These are phyloP conservation scores for Leucophenga maculata DNA, from an alignment of 2,888 invertebrate species.

Conservation along the genomic window DNA sequence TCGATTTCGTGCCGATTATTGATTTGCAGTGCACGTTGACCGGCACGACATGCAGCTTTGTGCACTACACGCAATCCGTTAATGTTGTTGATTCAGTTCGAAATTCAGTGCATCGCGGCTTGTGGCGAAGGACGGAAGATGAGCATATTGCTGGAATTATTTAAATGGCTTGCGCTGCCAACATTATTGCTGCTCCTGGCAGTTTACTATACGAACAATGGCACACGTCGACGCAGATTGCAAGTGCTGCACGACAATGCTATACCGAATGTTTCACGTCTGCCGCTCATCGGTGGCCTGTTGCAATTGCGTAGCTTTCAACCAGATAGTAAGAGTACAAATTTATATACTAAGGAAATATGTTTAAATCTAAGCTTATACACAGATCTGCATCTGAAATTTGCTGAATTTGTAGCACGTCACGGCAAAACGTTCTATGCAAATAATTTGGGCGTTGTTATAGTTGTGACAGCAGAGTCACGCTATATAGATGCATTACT, in stretches of 20 bases:
- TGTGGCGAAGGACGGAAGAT: slow-evolving; percentile 18
- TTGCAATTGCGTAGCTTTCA: slow-evolving; percentile 57
- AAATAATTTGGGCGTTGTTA: slow-evolving; percentile 45
- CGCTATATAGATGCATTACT: slow-evolving; percentile 60
- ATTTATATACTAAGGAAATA: too few relatives aligned
- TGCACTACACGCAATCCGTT: too few relatives aligned
- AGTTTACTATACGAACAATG: slow-evolving; percentile 29
- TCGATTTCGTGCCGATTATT: too few relatives aligned
- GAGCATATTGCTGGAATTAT: neutral
- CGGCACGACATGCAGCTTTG: too few relatives aligned
- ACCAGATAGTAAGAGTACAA: slow-evolving; percentile 59
- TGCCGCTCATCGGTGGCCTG: slow-evolving; percentile 63
- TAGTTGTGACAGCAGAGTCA: slow-evolving; percentile 61
- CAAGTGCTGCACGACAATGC: slow-evolving; percentile 33
- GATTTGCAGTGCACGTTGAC: too few relatives aligned
- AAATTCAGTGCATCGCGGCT: neutral
- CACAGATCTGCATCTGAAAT: slow-evolving; percentile 57
- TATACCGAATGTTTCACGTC: slow-evolving; percentile 58
- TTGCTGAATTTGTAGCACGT: slow-evolving; percentile 44
- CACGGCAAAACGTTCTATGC: slow-evolving; percentile 62
- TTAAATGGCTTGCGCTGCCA: slow-evolving; percentile 33
- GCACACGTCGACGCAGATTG: slow-evolving; percentile 31
- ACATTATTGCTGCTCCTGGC: slow-evolving; percentile 36
- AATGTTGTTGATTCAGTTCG: too few relatives aligned
- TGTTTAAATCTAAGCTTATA: neutral